Conservation (phyloP, 2,797 vertebrate genomes). For the Peromyscus eremicus region DNA sequence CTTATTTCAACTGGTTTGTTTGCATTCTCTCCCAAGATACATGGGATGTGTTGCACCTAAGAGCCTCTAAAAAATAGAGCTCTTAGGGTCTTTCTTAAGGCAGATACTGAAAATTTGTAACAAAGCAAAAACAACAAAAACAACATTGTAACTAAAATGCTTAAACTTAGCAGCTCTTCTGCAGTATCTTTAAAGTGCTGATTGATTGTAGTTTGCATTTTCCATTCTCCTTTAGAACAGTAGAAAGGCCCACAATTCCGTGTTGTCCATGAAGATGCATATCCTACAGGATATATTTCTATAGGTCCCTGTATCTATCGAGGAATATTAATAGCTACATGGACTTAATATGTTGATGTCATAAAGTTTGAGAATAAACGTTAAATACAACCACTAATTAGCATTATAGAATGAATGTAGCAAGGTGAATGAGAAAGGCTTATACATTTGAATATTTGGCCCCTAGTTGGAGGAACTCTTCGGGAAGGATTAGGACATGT, state of each 20-base stretch:
- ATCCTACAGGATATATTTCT: background rate
- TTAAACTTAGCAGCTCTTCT: background rate
- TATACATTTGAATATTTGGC: background rate
- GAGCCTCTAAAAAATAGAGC: background rate
- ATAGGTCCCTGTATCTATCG: background rate
- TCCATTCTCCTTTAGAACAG: background rate
- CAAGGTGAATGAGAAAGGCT: background rate
- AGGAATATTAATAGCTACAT: background rate
- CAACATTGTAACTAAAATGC: background rate
- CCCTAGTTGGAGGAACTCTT: background rate
- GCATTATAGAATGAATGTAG: background rate
- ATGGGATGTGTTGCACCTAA: constrained; percentile 14
- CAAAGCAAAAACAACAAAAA: background rate
- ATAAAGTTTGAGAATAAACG: background rate
- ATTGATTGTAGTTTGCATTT: background rate
- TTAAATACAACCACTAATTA: background rate
- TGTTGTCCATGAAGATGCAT: background rate
- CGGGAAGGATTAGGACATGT: background rate
- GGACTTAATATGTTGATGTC: background rate
- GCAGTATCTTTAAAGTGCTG: background rate
- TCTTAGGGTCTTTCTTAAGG: constrained; percentile 20
- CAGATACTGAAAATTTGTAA: constrained; percentile 13
- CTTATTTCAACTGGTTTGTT: constrained; percentile 59
- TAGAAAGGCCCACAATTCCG: background rate
- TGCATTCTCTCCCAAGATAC: constrained; percentile 43